phyloP scores from a whole-genome alignment of 1,140 invertebrate genomes.

The Prorops nasuta region DNA sequence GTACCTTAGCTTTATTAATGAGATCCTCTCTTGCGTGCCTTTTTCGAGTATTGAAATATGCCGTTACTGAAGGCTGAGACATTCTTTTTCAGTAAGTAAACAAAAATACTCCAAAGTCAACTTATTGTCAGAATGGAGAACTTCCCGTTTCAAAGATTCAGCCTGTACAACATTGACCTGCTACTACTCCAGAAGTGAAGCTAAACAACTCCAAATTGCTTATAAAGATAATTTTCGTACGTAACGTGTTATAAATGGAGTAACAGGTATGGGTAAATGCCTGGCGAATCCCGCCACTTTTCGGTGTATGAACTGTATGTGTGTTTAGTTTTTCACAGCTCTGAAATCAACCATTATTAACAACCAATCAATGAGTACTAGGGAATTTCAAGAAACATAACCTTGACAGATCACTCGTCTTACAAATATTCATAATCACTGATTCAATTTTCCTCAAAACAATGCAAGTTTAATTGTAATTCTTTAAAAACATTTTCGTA shows the following conservation, averaged over 20 bases:
- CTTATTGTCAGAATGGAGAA: neutral
- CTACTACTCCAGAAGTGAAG: neutral
- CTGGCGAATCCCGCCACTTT: constrained; percentile 4
- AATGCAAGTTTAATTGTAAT: too few species aligned
- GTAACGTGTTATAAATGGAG: neutral
- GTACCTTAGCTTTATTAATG: constrained; percentile 59
- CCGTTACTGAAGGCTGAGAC: constrained; percentile 70
- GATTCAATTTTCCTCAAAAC: too few species aligned
- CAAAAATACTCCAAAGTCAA: constrained; percentile 1
- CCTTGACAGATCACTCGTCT: too few species aligned
- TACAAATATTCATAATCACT: too few species aligned
- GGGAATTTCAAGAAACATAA: too few species aligned
- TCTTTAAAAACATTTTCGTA: too few species aligned
- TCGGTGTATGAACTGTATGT: too few species aligned
- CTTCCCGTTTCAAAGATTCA: neutral
- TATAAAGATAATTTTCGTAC: neutral
- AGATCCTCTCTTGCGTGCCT: constrained; percentile 66
- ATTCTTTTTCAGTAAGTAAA: constrained; percentile 45
- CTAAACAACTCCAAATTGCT: too few species aligned
- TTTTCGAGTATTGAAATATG: constrained; percentile 70
- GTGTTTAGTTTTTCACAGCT: too few species aligned
- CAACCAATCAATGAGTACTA: too few species aligned
- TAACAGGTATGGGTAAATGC: neutral
- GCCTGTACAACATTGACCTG: constrained; percentile 1
- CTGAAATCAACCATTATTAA: too few species aligned